A percentile compares a stretch with the other conserved stretches of the same genome.
Conservation (phyloP, 1,140 invertebrate genomes). For the Aporrectodea caliginosa region DNA sequence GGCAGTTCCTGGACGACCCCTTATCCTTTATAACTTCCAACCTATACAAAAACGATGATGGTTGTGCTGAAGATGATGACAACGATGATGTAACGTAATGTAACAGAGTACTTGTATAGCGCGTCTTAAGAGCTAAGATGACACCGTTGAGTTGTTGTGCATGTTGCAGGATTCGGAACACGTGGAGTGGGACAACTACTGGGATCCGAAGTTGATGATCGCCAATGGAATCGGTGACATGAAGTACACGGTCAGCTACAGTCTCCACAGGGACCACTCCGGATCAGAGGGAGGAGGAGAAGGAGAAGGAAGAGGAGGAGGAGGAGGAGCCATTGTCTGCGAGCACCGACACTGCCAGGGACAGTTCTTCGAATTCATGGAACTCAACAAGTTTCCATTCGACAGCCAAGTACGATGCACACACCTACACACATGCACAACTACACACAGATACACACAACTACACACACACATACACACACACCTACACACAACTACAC, state of each 20-base stretch:
- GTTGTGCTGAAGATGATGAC: too few relatives aligned
- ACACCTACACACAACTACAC: too few relatives aligned
- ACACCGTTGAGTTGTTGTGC: too few relatives aligned
- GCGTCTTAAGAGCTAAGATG: too few relatives aligned
- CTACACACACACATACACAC: background rate
- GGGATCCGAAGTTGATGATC: slow-evolving; percentile 31
- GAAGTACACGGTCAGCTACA: slow-evolving; percentile 28
- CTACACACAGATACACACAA: background rate
- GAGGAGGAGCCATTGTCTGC: slow-evolving; percentile 35
- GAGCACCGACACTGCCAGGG: slow-evolving; percentile 31
- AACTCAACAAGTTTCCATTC: slow-evolving; percentile 38
- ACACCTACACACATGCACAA: too few relatives aligned
- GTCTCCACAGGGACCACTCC: background rate
- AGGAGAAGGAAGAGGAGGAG: slow-evolving; percentile 32
- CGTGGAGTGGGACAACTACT: slow-evolving; percentile 29
- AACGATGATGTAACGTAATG: too few relatives aligned
- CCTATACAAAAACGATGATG: too few relatives aligned
- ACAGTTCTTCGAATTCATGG: slow-evolving; percentile 37
- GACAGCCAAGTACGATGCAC: slow-evolving; percentile 36
- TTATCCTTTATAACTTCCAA: too few relatives aligned
- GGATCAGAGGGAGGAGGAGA: background rate
- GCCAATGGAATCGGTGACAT: slow-evolving; percentile 31
- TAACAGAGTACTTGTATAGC: too few relatives aligned
- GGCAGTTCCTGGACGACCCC: too few relatives aligned
- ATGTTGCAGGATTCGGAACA: slow-evolving; percentile 1